phyloP scores from a whole-genome alignment of 2,797 vertebrate genomes.

The Oreonectes daqikongensis region DNA sequence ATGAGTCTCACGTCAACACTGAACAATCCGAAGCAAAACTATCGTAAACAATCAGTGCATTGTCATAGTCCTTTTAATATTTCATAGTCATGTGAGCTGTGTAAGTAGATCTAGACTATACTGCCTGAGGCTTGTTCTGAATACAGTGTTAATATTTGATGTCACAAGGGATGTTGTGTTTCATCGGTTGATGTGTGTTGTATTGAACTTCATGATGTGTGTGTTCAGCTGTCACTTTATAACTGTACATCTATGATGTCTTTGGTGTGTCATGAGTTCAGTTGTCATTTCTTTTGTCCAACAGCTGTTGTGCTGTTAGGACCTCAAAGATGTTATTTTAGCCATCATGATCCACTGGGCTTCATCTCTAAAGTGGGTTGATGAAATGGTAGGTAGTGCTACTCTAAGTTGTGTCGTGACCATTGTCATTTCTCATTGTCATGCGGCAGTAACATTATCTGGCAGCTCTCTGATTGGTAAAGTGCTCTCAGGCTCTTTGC shows the following conservation, averaged over 20 bases:
- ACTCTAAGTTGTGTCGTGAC: constrained; percentile 19
- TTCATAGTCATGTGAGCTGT: constrained; percentile 40
- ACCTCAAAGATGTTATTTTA: background rate
- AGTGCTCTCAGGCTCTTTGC: constrained; percentile 10
- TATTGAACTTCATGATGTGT: constrained; percentile 3
- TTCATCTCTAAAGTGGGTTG: constrained; percentile 14
- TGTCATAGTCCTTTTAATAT: constrained; percentile 29
- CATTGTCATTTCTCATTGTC: constrained; percentile 33
- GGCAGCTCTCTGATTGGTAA: constrained; percentile 10
- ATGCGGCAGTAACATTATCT: constrained; percentile 23
- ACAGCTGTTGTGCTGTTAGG: constrained; percentile 27
- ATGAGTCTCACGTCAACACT: constrained; percentile 27
- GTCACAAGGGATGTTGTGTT: background rate
- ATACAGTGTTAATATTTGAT: constrained; percentile 33
- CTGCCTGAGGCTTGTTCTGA: background rate
- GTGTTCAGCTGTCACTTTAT: constrained; percentile 3
- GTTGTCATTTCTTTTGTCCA: constrained; percentile 15
- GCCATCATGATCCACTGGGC: constrained; percentile 15
- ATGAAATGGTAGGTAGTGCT: constrained; percentile 11
- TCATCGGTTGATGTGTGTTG: background rate
- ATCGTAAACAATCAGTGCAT: constrained; percentile 31
- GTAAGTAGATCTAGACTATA: constrained; percentile 31
- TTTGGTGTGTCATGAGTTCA: background rate
- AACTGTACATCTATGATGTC: background rate
- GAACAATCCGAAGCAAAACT: constrained; percentile 9